These are phyloP conservation scores for Volucella bombylans DNA, from an alignment of 2,888 invertebrate genomes.

Conservation along the genomic window DNA sequence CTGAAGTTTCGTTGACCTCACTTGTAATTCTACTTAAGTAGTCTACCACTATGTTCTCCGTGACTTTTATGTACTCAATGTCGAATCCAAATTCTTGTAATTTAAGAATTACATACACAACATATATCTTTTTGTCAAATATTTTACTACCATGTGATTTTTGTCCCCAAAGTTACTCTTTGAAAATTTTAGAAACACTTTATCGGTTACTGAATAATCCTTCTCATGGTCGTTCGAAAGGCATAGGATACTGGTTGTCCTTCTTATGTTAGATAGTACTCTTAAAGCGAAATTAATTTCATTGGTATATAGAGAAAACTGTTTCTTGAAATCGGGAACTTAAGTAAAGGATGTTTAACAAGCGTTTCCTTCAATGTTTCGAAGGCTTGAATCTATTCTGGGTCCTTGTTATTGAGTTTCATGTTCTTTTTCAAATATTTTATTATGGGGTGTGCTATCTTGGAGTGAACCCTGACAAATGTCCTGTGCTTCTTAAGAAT, in stretches of 20 bases:
- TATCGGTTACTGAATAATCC: too few relatives aligned
- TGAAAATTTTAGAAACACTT: too few relatives aligned
- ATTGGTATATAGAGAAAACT: constrained; percentile 40
- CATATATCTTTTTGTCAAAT: constrained; percentile 53
- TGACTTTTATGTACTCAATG: constrained; percentile 52
- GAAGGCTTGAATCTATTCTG: too few relatives aligned
- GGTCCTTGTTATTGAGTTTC: too few relatives aligned
- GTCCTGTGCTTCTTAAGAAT: too few relatives aligned
- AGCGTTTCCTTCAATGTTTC: too few relatives aligned
- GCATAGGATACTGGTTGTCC: too few relatives aligned
- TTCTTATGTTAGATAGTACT: constrained; percentile 41
- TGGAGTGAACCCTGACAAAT: too few relatives aligned
- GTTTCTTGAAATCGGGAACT: constrained; percentile 43
- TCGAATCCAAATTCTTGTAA: constrained; percentile 51
- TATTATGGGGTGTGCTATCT: too few relatives aligned
- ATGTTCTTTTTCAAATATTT: too few relatives aligned
- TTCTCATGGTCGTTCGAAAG: constrained; percentile 45
- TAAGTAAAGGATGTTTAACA: too few relatives aligned
- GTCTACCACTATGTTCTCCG: constrained; percentile 60
- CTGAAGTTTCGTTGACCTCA: not conserved
- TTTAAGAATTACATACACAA: too few relatives aligned
- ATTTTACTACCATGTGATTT: constrained; percentile 64
- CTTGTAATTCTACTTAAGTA: constrained; percentile 53
- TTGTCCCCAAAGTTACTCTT: constrained; percentile 50
- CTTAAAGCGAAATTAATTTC: constrained; percentile 42